Evolutionary conservation across 2,113 vertebrate species (phyloP), one percentile per base, ranked within the genome.

Genomic region (Catharus fuscescens): DNA sequence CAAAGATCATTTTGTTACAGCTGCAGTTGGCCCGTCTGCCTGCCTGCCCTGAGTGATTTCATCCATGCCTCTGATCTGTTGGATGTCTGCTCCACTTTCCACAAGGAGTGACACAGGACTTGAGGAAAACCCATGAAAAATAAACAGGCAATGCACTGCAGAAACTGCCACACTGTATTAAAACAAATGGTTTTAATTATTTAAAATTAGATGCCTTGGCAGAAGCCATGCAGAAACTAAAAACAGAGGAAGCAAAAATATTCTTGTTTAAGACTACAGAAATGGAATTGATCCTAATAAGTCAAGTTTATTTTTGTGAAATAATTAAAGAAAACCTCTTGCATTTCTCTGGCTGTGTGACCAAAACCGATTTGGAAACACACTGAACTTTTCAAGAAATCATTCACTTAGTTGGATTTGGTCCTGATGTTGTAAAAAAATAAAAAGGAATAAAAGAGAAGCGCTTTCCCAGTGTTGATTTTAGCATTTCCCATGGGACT

Each of bases 151-250:
- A 91, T 73, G 60, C 90, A 29, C 91, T 94, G 90, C 69, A 91
- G 88, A 97, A 95, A 91, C 50, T 54, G 31, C 71, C 32, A 56
- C 25, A 9, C 79, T 95, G 59, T 83, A 86, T 86, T 94, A 82
- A 95, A 94, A 94, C 76, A 94, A 95, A 92, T 86, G 87, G 50
- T 62, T 96, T 96, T 94, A 96, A 94, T 96, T 95, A 93, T 95
- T 94, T 90, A 89, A 92, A 87, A 91, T 69, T n/a, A 80, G 62
- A 82, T 72, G 40, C 59, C 71, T 94, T 92, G 94, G 93, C 90
- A 86, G 69, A 50, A 86, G 24, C 34, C 24, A 38, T 3, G 65
- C 52, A 78, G 87, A 85, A 86, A 90, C 71, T 38, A 19, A 91
- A 88, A 86, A 42, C 66, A 90, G 47, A 77, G 67, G 71, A 82